Conservation (phyloP, 2,113 vertebrate species). For the Phrynosoma blainvillii region DNA sequence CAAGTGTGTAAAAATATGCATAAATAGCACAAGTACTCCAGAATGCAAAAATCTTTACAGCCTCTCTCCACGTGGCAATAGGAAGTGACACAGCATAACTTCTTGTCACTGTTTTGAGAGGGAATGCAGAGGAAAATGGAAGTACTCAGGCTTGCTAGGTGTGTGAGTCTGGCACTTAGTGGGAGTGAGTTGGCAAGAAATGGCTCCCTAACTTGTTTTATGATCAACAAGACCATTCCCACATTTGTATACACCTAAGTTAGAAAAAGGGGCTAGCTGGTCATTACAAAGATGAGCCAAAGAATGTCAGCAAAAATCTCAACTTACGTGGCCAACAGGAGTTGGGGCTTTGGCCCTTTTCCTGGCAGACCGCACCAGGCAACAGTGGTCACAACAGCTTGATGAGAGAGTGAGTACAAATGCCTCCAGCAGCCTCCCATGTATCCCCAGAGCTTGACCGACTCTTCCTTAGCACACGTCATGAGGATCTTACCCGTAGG, state of each 20-base stretch:
- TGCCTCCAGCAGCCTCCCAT: constrained; percentile 83
- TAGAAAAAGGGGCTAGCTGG: not conserved
- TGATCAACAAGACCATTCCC: too few species aligned
- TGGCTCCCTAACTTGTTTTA: too few species aligned
- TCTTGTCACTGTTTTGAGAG: too few species aligned
- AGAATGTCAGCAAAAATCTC: constrained; percentile 49
- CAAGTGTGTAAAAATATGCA: not conserved
- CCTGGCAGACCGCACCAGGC: constrained; percentile 89
- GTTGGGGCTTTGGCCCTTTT: constrained; percentile 81
- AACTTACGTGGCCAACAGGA: constrained; percentile 90
- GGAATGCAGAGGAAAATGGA: too few species aligned
- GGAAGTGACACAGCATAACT: too few species aligned
- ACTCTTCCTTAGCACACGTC: constrained; percentile 96
- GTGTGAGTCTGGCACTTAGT: too few species aligned
- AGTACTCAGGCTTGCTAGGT: too few species aligned
- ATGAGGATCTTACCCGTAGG: constrained; percentile 88
- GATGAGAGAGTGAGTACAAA: constrained; percentile 85
- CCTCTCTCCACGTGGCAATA: too few species aligned
- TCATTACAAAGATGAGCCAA: not conserved
- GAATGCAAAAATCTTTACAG: too few species aligned
- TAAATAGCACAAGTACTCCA: not conserved
- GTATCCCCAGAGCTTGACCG: constrained; percentile 89
- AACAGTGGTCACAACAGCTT: constrained; percentile 85
- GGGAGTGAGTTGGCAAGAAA: too few species aligned
- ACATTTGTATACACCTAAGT: too few species aligned